These are phyloP conservation scores for Sminthurides bifidus DNA, from an alignment of 1,140 invertebrate genomes.

Conservation along the genomic window DNA sequence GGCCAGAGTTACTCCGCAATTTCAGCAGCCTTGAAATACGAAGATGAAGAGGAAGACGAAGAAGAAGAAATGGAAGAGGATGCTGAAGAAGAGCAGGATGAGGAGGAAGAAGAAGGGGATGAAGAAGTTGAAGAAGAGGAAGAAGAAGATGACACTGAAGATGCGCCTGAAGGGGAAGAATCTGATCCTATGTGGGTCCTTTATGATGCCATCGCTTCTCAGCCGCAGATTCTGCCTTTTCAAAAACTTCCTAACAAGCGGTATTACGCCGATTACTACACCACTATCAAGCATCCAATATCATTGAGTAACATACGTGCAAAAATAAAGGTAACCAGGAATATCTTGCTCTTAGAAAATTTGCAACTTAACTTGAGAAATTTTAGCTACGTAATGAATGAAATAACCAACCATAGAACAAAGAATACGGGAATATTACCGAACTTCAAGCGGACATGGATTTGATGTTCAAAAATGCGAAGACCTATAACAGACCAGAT, in stretches of 20 bases:
- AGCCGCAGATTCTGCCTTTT: slow-evolving; percentile 40
- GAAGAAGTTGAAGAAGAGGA: slow-evolving; percentile 36
- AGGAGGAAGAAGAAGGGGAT: slow-evolving; percentile 34
- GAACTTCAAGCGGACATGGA: slow-evolving; percentile 91
- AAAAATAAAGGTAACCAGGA: slow-evolving; percentile 59
- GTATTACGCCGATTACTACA: slow-evolving; percentile 94
- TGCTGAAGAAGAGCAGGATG: slow-evolving; percentile 43
- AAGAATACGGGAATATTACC: slow-evolving; percentile 70
- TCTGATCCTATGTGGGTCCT: slow-evolving; percentile 69
- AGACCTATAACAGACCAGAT: slow-evolving; percentile 79
- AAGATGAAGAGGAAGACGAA: slow-evolving; percentile 42
- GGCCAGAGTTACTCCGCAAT: slow-evolving; percentile 44
- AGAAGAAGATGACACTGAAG: slow-evolving; percentile 33
- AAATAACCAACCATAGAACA: neutral
- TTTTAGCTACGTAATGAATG: neutral
- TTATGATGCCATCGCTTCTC: slow-evolving; percentile 60
- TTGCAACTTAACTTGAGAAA: neutral
- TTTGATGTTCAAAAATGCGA: slow-evolving; percentile 97
- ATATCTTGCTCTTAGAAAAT: neutral
- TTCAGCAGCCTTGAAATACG: slow-evolving; percentile 48
- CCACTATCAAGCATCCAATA: slow-evolving; percentile 90
- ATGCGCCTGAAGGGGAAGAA: slow-evolving; percentile 32
- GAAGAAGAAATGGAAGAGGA: slow-evolving; percentile 52
- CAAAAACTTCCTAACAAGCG: slow-evolving; percentile 70
- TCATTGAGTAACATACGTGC: slow-evolving; percentile 84